Evolutionary conservation across 2,888 invertebrate species (phyloP), one percentile per base, ranked within the genome.

Genomic region (Lepidochitona cinerea): DNA sequence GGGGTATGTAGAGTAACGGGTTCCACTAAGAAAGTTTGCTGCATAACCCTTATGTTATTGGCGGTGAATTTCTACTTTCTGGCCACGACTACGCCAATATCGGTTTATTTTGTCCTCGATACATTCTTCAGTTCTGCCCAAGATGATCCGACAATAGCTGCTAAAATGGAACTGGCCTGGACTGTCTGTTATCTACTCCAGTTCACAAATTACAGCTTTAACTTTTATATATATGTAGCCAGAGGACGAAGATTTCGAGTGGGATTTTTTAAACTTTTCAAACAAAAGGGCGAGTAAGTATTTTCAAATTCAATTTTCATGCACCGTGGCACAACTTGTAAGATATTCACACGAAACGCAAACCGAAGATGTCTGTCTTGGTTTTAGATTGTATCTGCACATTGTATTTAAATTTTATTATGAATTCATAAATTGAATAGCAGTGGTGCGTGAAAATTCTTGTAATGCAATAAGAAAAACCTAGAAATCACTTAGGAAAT

Each of bases 181-280:
- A 78, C 78, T 12, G 71, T 81, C 0, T 71, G 71, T 3, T 81
- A 81, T 37, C 35, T 83, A 9, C 53, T 81, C 23, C 76, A 80
- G 41, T 81, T 76, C 69, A 76, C 83, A 6, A 81, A 81, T 65
- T 83, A 78, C 53, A 73, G 79, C 53, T 66, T 79, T 33, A 83
- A 83, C 70, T 83, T 83, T 69, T 83, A 81, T 37, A 69, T 81
- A n/a, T 83, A 83, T 67, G 79, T 81, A 14, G 78, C 79, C 0
- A 78, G 59, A 29, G 59, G 59, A 4, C 23, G 59, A 1, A 23
- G 59, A 23, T 59, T 59, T 29, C 1, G 59, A 26, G 59, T 14
- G 29, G 59, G 29, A 32, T 26, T 59, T 26, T 59, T 23, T 23
- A 59, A 29, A 26, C 32, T 59, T 2, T 29, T 4, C 26, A 26